Evolutionary conservation across 1,140 invertebrate species (phyloP).

Genomic region (Sycobia sp.): DNA sequence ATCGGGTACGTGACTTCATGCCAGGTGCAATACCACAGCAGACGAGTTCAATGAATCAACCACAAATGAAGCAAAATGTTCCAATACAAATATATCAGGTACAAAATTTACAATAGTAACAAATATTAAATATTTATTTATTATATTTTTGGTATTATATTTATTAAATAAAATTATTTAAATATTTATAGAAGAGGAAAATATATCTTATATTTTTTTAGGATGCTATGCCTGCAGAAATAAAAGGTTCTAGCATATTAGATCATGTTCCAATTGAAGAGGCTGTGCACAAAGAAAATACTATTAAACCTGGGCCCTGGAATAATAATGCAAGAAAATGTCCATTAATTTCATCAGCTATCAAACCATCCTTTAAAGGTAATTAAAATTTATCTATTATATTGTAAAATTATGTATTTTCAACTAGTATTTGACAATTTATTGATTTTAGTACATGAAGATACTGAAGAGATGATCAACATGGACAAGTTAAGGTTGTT

Average conservation of each 20-base stretch:
- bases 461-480: constrained; percentile 58
- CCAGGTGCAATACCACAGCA: constrained; percentile 56
- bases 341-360: constrained; percentile 46
- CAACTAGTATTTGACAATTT: not conserved
- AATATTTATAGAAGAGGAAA: not conserved
- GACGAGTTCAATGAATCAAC: constrained; percentile 36
- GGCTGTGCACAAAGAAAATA: constrained; percentile 67
- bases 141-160: constrained; percentile 19
- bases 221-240: constrained; percentile 48
- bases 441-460: constrained; percentile 69
- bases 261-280: constrained; percentile 63
- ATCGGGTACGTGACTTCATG: constrained; percentile 52
- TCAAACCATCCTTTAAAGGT: constrained; percentile 58
- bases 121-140: not conserved
- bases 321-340: constrained; percentile 57
- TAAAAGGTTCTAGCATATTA: constrained; percentile 62
- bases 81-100: constrained; percentile 56
- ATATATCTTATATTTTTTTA: constrained; percentile 22
- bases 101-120: not conserved
- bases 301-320: constrained; percentile 69
- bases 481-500: constrained; percentile 49
- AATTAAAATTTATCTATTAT: constrained; percentile 15
- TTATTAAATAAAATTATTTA: not conserved
- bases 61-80: constrained; percentile 46
- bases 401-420: not conserved